Percentiles rank a stretch among this genome's conserved stretches.
Conservation (phyloP, 2,113 vertebrate genomes). For the Asarcornis scutulata region DNA sequence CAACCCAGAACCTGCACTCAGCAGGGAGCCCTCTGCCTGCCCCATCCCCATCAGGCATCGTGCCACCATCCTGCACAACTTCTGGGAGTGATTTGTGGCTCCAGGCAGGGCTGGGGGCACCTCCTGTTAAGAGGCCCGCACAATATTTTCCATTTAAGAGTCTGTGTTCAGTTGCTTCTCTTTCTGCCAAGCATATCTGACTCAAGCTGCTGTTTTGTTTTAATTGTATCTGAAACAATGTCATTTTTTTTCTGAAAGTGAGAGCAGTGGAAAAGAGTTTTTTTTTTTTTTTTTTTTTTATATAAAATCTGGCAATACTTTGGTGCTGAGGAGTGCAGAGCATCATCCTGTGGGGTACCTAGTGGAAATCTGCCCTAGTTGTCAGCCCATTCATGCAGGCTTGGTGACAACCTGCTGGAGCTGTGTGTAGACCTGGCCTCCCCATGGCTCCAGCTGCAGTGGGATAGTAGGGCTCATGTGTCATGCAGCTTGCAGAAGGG, state of each 20-base stretch:
- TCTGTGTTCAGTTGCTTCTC: background rate
- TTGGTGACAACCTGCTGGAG: background rate
- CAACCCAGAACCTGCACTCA: background rate
- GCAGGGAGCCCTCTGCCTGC: fast-evolving
- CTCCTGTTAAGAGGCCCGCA: background rate
- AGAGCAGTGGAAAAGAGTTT: background rate
- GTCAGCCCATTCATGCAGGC: background rate
- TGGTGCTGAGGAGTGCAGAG: background rate
- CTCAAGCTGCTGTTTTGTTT: background rate
- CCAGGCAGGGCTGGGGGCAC: background rate
- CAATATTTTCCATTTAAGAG: background rate
- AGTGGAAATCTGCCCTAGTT: background rate
- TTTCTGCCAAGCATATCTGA: background rate
- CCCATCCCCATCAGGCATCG: background rate
- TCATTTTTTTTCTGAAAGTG: background rate
- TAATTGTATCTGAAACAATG: background rate
- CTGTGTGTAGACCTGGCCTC: background rate
- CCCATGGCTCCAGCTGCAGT: background rate
- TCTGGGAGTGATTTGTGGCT: background rate
- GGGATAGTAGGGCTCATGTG: background rate
- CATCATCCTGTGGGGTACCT: background rate
- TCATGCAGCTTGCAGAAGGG: background rate
- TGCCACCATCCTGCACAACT: background rate
- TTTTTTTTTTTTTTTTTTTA: no score
- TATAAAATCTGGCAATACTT: background rate